Evolutionary conservation across 1,140 invertebrate species (phyloP), one percentile per base, ranked within the genome.

Genomic region (Reticulitermes speratus): DNA sequence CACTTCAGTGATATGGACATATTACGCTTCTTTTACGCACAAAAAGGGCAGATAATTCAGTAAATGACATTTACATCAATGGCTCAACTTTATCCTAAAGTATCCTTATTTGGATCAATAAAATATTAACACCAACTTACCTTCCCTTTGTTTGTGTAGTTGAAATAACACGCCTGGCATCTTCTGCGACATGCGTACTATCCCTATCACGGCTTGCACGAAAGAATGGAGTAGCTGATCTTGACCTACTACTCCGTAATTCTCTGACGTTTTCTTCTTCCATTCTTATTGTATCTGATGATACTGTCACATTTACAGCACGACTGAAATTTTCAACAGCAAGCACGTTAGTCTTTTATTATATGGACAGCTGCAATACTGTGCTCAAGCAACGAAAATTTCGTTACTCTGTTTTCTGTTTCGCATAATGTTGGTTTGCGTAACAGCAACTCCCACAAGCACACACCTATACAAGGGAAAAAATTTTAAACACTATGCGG

Each of bases 201-300:
- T 75, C 65, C 65, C n/a, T 30, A 75, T n/a, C 65, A 65, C 59
- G 59, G 25, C 59, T 65, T 65, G 59, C 7, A 25, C 65, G 65
- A 8, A 75, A 3, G 25, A 75, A 75, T 75, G 65, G 65, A 75
- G 65, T 75, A 75, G n/a, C 8, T 75, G 65, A 75, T 75, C 65
- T n/a, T 75, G 65, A 75, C 65, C 65, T 75, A 75, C 65, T 75
- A 75, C 65, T 75, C n/a, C 65, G 25, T 75, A 75, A 75, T 11
- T 30, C 65, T 25, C 65, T 75, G 12, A 30, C n/a, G n/a, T 30
- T 30, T 75, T 75, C 65, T 75, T 75, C 65, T 75, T 75, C 65
- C 65, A 75, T 75, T 30, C 65, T 75, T 30, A 75, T 7, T 38
- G 2, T 38, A 14, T 30, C 25, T 30, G 14, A 75, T 75, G n/a